These are phyloP conservation scores for Daktulosphaira vitifoliae DNA, from an alignment of 1,140 invertebrate species.

Conservation along the genomic window DNA sequence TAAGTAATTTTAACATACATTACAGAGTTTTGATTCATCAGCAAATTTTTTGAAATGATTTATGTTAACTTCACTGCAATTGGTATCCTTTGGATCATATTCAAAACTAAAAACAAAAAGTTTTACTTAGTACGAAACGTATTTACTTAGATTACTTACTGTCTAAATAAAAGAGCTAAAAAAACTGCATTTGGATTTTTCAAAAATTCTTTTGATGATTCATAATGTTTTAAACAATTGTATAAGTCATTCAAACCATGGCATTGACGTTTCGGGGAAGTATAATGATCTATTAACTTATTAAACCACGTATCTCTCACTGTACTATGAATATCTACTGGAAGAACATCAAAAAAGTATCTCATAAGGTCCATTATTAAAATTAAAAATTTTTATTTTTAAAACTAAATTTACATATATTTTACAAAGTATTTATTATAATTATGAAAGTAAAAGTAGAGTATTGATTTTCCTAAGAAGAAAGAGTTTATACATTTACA, in stretches of 20 bases:
- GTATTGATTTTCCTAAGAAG: too few relatives aligned
- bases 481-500: too few relatives aligned
- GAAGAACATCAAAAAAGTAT: slow-evolving; percentile 6
- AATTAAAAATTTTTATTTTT: too few relatives aligned
- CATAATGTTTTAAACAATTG: slow-evolving; percentile 18
- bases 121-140: background rate
- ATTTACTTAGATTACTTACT: background rate
- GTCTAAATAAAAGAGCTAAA: slow-evolving; percentile 16
- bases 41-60: slow-evolving; percentile 46
- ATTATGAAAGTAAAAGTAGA: too few relatives aligned
- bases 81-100: slow-evolving; percentile 47
- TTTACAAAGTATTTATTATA: too few relatives aligned
- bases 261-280: background rate
- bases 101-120: slow-evolving; percentile 44
- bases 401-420: too few relatives aligned
- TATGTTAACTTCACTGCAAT: slow-evolving; percentile 46
- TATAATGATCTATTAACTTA: background rate
- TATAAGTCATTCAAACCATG: slow-evolving; percentile 3
- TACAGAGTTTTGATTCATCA: slow-evolving; percentile 43
- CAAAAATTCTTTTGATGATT: background rate
- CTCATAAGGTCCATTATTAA: background rate
- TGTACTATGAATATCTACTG: background rate
- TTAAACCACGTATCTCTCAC: slow-evolving; percentile 5
- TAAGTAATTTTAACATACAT: slow-evolving; percentile 40
- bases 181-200: slow-evolving; percentile 17